Base-by-base conservation (phyloP, 2,888 invertebrate genomes). In the Torymus tubicola region DNA sequence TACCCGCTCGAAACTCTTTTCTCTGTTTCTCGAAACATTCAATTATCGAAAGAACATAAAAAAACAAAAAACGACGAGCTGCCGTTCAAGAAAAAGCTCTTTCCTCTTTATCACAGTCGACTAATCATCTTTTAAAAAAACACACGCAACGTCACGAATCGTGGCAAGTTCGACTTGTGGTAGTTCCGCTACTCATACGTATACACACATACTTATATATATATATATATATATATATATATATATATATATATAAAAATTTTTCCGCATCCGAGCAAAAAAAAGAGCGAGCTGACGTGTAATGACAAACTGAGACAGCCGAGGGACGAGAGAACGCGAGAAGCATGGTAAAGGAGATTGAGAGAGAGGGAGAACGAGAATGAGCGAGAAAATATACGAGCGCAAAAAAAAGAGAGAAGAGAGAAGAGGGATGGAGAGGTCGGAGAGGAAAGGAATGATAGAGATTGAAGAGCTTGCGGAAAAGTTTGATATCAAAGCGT, bases 401-500 rank as follows among this genome's bases (percentile, higher is more conserved):
- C 14, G 65, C 12, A 58, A 31, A 18, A 67, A 65, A n/a, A 42
- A 52, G n/a, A 11, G 57, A 61, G 13, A 21, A 57, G 65, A 55
- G 64, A 1, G 61, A 61, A 65, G 21, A 63, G 63, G 70, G 70
- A 21, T 21, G 21, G 21, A 2, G 21, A 21, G 21, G 21, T 21
- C 21, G 21, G 69, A 53, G 69, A 78, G 70, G 71, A 70, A 74
- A 50, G 72, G 61, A 77, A 72, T 65, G 67, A 78, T 69, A 60
- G 74, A 78, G 74, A 78, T 78, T 81, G 78, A 78, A 81, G 81
- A 81, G 81, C 74, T 81, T 78, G 81, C 81, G 78, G 81, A 81
- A 78, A 81, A 81, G 81, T 78, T 78, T 74, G 74, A 74, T 81
- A 78, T 78, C 74, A 81, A 78, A 81, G 74, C 81, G 78, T 60